These are phyloP conservation scores for Channa maculata DNA, from an alignment of 2,113 vertebrate genomes.

Conservation along the genomic window DNA sequence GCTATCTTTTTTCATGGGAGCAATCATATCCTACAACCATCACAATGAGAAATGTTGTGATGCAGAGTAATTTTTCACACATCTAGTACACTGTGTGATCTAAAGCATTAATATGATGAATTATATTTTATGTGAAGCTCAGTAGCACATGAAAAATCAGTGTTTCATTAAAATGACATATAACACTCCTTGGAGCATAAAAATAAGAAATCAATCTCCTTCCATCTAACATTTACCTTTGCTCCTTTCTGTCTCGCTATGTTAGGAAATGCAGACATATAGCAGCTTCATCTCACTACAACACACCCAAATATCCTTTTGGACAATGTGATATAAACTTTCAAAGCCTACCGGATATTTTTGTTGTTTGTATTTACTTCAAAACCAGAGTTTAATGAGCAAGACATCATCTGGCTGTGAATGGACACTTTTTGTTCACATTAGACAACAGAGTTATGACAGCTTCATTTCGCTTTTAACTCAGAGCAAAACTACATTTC, in stretches of 20 bases:
- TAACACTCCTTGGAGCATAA: constrained; percentile 10
- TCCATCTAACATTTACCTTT: neutral
- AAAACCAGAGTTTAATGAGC: no score
- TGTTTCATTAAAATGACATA: constrained; percentile 24
- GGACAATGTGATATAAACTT: neutral
- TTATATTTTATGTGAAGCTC: constrained; percentile 35
- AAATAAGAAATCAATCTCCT: constrained; percentile 5
- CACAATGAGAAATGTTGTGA: constrained; percentile 25
- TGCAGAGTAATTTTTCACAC: constrained; percentile 9
- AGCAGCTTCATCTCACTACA: no score
- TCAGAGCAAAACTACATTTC: no score
- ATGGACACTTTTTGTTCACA: neutral
- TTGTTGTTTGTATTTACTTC: neutral
- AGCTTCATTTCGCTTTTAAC: neutral
- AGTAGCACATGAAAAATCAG: constrained; percentile 19
- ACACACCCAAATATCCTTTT: no score
- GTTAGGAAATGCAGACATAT: no score
- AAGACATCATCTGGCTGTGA: constrained; percentile 2
- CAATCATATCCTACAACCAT: constrained; percentile 21
- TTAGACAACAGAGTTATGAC: neutral
- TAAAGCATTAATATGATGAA: constrained; percentile 41
- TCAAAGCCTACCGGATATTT: neutral
- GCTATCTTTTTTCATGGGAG: constrained; percentile 17
- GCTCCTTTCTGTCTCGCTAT: neutral
- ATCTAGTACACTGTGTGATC: neutral